Base-by-base conservation (phyloP, 1,140 invertebrate genomes). In the Phenacoccus solenopsis region DNA sequence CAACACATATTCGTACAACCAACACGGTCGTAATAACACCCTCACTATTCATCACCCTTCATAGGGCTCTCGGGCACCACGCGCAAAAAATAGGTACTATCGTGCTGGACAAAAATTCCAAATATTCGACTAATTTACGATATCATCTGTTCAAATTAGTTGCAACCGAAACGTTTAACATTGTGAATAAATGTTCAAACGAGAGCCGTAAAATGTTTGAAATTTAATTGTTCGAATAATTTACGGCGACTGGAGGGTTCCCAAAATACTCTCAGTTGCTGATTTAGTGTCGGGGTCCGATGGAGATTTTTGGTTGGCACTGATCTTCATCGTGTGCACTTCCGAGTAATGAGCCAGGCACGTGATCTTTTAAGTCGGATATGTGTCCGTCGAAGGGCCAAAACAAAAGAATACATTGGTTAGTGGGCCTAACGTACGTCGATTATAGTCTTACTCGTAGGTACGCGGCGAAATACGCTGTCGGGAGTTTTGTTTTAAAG, bases 291-390 rank as follows among this genome's bases (percentile, higher is more conserved):
- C n/a, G n/a, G n/a, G n/a, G n/a, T n/a, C n/a, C n/a, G n/a, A n/a
- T n/a, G n/a, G n/a, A n/a, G n/a, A n/a, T n/a, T n/a, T n/a, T n/a
- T n/a, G n/a, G 38, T n/a, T n/a, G 16, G 38, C 30, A 32, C 30
- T 5, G 5, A 32, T 32, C 30, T 13, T 32, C 30, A 13, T 32
- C 5, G 30, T 32, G 13, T 13, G 30, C 13, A 7, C 30, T 59
- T 59, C 20, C 56, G 20, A 64, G 16, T 64, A 64, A 64, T 27
- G 59, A 64, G 59, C 12, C 10, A 64, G 25, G 25, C 10, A 64
- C 59, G 59, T 27, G 59, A 64, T 64, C 13, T 64, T n/a, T 59
- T 4, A 24, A 64, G 59, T 22, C 59, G 59, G 59, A 64, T 64
- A 64, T 20, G 25, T 9, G 59, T 64, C 59, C 12, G 12, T 64